Evolutionary conservation across 1,140 invertebrate species (phyloP).

Genomic region (Heliothis virescens): DNA sequence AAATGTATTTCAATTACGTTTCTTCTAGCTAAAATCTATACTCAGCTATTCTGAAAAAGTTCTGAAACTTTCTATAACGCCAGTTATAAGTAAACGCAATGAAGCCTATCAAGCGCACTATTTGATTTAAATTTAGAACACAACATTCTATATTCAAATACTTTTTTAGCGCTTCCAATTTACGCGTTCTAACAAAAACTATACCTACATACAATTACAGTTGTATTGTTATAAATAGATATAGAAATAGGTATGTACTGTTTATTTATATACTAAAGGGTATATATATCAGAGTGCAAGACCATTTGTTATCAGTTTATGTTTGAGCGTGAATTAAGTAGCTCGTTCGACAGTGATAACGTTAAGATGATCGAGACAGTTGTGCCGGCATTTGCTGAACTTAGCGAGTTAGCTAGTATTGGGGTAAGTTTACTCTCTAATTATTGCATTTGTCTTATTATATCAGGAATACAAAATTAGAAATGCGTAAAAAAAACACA

Average conservation of each 20-base stretch:
- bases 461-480: neutral
- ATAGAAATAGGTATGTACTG: slow-evolving; percentile 10
- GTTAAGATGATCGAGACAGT: slow-evolving; percentile 56
- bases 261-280: slow-evolving; percentile 29
- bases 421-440: slow-evolving; percentile 44
- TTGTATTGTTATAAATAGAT: neutral
- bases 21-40: too few species aligned
- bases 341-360: neutral
- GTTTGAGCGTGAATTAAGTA: slow-evolving; percentile 15
- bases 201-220: neutral
- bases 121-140: slow-evolving; percentile 7
- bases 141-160: neutral
- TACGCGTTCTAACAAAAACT: neutral
- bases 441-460: neutral
- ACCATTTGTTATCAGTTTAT: slow-evolving; percentile 20
- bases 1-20: too few species aligned
- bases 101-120: neutral
- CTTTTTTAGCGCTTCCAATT: slow-evolving; percentile 5
- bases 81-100: neutral
- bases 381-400: slow-evolving; percentile 54
- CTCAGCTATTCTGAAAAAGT: too few species aligned
- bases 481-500: too few species aligned
- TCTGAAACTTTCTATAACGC: too few species aligned
- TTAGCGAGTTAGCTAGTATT: slow-evolving; percentile 56
- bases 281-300: slow-evolving; percentile 9